A percentile compares a stretch with the other conserved stretches of the same genome.
Conservation (phyloP, 2,113 vertebrate genomes). For the Dromas ardeola region DNA sequence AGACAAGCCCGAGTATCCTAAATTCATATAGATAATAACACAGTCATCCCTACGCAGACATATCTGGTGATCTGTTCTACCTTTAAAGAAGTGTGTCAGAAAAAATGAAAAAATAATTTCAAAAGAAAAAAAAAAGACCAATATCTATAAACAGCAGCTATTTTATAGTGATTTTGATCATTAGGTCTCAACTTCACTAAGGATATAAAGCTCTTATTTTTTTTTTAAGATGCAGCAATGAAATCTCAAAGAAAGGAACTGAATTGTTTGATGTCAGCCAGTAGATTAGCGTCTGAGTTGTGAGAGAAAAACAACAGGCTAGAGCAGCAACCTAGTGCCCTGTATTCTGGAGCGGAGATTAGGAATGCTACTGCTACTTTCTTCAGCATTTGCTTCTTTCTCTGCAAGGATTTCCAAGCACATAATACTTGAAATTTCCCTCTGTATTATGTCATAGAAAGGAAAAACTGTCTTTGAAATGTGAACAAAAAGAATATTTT, state of each 20-base stretch:
- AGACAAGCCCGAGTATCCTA: background rate
- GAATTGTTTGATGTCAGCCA: background rate
- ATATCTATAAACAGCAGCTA: background rate
- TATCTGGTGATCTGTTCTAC: background rate
- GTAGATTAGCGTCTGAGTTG: background rate
- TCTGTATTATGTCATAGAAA: background rate
- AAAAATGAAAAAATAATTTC: background rate
- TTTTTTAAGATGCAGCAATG: background rate
- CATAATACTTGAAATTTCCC: background rate
- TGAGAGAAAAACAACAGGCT: background rate
- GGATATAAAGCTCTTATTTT: background rate
- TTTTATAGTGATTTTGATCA: background rate
- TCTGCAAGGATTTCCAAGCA: background rate
- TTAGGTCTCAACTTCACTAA: background rate
- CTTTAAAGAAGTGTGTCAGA: background rate
- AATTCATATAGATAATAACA: background rate
- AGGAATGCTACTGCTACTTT: background rate
- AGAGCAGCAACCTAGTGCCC: background rate
- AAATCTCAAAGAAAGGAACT: background rate
- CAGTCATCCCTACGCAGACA: background rate
- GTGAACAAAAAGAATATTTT: constrained; percentile 20
- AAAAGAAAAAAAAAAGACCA: background rate
- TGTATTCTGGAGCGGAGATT: background rate
- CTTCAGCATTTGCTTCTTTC: background rate
- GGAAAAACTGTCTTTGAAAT: background rate